Percentiles rank a stretch among this genome's conserved stretches.
phyloP scores from a whole-genome alignment of 2,113 vertebrate genomes.

The Catharus bicknelli region DNA sequence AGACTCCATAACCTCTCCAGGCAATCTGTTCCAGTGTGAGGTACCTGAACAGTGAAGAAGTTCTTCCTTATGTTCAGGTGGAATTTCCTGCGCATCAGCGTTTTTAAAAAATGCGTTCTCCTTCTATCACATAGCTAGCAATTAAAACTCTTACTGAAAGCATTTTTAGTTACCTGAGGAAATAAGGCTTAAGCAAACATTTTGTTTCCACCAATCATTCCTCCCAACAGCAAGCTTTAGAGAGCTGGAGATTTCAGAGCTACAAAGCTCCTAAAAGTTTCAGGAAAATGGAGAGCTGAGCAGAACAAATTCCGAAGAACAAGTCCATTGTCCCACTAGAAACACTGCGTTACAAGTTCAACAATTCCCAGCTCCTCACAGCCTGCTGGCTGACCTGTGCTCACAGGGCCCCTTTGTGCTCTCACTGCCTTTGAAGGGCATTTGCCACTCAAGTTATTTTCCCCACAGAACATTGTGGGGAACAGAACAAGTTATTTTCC shows the following conservation, averaged over 20 bases:
- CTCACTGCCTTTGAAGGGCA: not conserved
- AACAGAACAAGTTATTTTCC: not conserved
- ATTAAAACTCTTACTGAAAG: not conserved
- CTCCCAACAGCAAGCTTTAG: not conserved
- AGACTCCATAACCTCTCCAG: not conserved
- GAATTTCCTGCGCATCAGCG: not conserved
- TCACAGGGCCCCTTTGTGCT: not conserved
- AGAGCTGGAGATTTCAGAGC: not conserved
- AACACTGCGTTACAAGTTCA: rapidly evolving
- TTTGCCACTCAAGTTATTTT: not conserved
- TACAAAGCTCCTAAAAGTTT: not conserved
- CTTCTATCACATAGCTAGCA: not conserved
- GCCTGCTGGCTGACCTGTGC: not conserved
- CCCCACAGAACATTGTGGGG: not conserved
- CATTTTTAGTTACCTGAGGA: not conserved
- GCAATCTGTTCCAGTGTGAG: not conserved
- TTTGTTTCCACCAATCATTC: rapidly evolving
- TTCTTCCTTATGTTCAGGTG: not conserved
- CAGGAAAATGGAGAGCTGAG: not conserved
- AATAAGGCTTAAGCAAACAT: not conserved
- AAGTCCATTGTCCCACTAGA: not conserved
- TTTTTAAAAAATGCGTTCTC: not conserved
- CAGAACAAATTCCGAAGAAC: not conserved
- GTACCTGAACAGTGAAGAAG: not conserved
- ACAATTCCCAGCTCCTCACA: not conserved